Evolutionary conservation across 2,888 invertebrate genomes (phyloP), one percentile per base, ranked within the genome.

Genomic region (Netelia fuscicornis): DNA sequence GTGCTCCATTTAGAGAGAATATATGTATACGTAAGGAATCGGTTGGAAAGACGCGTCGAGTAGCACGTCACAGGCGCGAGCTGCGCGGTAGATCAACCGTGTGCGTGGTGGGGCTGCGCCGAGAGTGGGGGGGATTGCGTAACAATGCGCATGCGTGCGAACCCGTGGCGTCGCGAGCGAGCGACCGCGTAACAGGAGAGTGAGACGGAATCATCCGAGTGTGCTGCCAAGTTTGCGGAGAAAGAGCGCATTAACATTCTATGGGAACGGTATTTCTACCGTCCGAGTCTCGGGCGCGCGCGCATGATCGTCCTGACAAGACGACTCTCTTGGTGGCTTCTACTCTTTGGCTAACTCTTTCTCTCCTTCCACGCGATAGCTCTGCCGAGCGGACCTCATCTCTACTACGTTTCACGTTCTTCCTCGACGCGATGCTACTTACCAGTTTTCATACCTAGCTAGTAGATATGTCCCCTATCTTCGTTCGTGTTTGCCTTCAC

Each of bases 241-340:
- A 87, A 88, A 89, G 91, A 92, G 92, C 91, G 90, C 92, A 93
- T 93, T 93, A 92, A 93, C 91, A 93, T 93, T 93, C 93, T 92
- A 92, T 91, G 92, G 92, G 92, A 93, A 92, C 91, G 93, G 92
- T 92, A 92, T 92, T 91, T 90, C 91, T 90, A 89, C 89, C 87
- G 87, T 86, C 30, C 30, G 30, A 48, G 13, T 13, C 10, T 13
- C 48, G 9, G 13, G 48, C 13, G 48, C 48, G 13, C 81, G 83
- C 78, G 87, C 89, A 87, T 70, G 75, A 77, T 72, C 81, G 81
- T 83, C 88, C 89, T 90, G 91, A 91, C 91, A 89, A 90, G 90
- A 88, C 88, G 77, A 78, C 85, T 83, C 84, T 79, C 42, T 68
- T 77, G 52, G 72, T 87, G 88, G 84, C 86, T 88, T 84, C 85